Evolutionary conservation across 2,888 invertebrate genomes (phyloP).

Genomic region (Pandemis heparana): DNA sequence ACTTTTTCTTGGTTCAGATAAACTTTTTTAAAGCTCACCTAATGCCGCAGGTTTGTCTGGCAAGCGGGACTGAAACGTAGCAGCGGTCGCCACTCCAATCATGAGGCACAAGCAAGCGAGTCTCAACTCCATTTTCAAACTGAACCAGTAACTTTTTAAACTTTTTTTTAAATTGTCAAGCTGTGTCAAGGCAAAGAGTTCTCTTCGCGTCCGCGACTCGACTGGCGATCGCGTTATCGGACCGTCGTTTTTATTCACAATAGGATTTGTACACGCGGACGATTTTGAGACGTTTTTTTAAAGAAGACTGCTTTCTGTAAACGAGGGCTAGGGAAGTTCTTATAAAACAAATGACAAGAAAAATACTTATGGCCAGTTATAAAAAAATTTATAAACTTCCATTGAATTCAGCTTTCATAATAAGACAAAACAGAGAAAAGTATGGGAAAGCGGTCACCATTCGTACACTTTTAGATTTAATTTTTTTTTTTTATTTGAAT

Average conservation of each 20-base stretch:
- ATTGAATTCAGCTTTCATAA: too few species aligned
- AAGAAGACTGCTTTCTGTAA: background rate
- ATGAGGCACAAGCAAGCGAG: constrained; percentile 53
- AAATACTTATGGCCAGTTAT: too few species aligned
- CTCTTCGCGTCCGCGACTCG: constrained; percentile 43
- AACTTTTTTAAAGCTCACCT: constrained; percentile 57
- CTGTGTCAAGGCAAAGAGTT: constrained; percentile 46
- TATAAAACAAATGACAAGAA: too few species aligned
- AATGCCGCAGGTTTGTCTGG: constrained; percentile 66
- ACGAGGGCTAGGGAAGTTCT: background rate
- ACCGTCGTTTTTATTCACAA: constrained; percentile 23
- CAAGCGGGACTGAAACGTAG: constrained; percentile 58
- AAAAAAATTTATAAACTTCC: too few species aligned
- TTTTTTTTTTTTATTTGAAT: too few species aligned
- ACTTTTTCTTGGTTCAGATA: too few species aligned
- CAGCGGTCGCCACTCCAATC: constrained; percentile 63
- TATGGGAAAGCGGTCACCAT: too few species aligned
- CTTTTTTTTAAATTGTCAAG: background rate
- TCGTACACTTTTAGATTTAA: too few species aligned
- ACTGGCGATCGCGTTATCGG: constrained; percentile 58
- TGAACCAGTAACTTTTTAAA: constrained; percentile 6
- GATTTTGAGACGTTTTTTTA: background rate
- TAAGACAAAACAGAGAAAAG: too few species aligned
- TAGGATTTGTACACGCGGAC: constrained; percentile 14
- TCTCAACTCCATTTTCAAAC: constrained; percentile 23